Conservation (phyloP, 2,113 vertebrate species). For the Indicator indicator region DNA sequence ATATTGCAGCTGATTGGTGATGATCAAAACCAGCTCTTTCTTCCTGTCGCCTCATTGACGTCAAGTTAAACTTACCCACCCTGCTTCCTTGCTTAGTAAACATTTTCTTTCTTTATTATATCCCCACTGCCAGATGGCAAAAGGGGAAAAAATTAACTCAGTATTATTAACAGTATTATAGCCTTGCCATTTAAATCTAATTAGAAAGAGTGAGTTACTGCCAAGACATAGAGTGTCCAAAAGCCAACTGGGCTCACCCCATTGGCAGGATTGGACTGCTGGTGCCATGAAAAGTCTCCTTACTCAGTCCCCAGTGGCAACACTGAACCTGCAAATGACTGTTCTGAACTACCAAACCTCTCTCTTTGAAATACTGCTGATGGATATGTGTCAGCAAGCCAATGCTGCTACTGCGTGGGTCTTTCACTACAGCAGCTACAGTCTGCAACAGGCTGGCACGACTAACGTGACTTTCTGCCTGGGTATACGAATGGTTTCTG, state of each 20-base stretch:
- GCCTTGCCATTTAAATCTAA: constrained; percentile 59
- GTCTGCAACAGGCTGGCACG: background rate
- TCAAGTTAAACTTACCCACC: constrained; percentile 5
- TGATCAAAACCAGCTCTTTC: background rate
- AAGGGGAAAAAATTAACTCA: constrained; percentile 60
- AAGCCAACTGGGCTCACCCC: constrained; percentile 2
- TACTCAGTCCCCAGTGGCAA: rapidly evolving
- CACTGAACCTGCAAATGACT: background rate
- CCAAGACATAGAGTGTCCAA: constrained; percentile 25
- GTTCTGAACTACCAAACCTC: background rate
- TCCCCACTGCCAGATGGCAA: constrained; percentile 1
- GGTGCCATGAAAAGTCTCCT: background rate
- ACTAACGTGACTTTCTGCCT: rapidly evolving
- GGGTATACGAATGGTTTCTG: background rate
- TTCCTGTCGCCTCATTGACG: background rate
- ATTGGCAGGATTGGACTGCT: background rate
- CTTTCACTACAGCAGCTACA: background rate
- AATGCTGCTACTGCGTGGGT: background rate
- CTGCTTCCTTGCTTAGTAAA: constrained; percentile 54
- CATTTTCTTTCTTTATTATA: constrained; percentile 43
- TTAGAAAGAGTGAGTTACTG: constrained; percentile 24
- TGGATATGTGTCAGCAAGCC: background rate
- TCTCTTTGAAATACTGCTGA: background rate
- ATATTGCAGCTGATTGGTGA: background rate
- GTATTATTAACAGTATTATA: constrained; percentile 61